phyloP scores from a whole-genome alignment of 2,888 invertebrate species.

The Acrobeloides nanus region DNA sequence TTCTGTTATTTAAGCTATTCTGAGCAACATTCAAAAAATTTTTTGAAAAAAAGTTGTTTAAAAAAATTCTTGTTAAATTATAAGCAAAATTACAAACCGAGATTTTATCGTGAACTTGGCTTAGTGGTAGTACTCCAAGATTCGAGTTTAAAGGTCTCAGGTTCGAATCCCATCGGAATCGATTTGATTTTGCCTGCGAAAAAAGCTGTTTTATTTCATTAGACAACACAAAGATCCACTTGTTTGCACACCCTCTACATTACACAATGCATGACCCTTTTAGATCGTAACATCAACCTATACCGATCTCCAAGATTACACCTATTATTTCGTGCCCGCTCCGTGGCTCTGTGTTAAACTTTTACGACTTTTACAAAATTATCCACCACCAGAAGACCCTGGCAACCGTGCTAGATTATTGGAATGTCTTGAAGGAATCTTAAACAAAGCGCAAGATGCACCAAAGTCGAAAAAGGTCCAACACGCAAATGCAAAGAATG shows the following conservation, averaged over 20 bases:
- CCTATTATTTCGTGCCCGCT: constrained; percentile 99
- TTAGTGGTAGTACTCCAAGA: no score
- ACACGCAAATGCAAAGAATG: constrained; percentile 99
- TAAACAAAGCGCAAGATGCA: constrained; percentile 77
- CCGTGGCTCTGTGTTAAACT: constrained; percentile 99
- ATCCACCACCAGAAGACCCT: constrained; percentile 95
- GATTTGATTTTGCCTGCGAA: no score
- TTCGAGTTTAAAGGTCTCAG: no score
- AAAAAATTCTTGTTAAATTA: no score
- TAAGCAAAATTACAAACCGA: no score
- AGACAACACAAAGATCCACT: no score
- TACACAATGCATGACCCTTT: constrained; percentile 34
- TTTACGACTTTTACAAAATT: constrained; percentile 87
- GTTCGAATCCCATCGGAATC: no score
- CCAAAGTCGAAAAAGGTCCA: constrained; percentile 99
- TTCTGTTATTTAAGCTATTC: no score
- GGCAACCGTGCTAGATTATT: constrained; percentile 89
- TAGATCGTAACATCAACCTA: constrained; percentile 96
- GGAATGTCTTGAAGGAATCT: constrained; percentile 72
- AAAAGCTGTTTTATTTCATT: constrained; percentile 6
- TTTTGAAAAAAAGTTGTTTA: no score
- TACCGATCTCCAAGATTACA: constrained; percentile 97
- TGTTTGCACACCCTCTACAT: no score
- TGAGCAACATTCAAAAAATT: no score
- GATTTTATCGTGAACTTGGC: no score